Percentiles rank a stretch among this genome's conserved stretches.
These are phyloP conservation scores for Eidolon dupreanum DNA, from an alignment of 2,797 vertebrate species.

Conservation along the genomic window DNA sequence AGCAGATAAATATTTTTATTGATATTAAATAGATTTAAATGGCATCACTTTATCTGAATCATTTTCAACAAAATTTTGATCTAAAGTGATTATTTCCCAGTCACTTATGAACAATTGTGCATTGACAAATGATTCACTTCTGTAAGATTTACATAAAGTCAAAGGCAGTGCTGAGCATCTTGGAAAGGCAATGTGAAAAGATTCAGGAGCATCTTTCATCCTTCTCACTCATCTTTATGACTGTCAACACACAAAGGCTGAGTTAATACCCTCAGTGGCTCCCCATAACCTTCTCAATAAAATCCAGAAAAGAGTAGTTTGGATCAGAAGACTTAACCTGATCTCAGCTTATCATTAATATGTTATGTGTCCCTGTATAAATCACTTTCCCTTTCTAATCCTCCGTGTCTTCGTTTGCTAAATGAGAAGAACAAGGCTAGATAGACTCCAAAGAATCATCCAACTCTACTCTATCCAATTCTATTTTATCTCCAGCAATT, in stretches of 20 bases:
- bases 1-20: conserved; percentile 39
- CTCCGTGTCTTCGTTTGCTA: neutral
- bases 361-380: neutral
- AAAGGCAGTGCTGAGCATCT: neutral
- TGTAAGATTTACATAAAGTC: conserved; percentile 23
- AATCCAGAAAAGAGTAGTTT: neutral
- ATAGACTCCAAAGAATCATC: neutral
- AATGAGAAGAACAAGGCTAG: neutral
- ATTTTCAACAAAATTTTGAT: conserved; percentile 51
- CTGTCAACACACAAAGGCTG: neutral
- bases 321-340: neutral
- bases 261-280: neutral
- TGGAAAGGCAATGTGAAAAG: neutral
- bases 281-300: neutral
- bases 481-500: neutral
- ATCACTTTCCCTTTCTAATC: neutral
- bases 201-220: neutral
- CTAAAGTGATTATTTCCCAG: conserved; percentile 54
- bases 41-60: neutral
- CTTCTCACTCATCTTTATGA: neutral
- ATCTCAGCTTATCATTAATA: neutral
- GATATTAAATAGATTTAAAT: neutral
- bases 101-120: conserved; percentile 15
- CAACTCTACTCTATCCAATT: neutral
- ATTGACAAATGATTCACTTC: conserved; percentile 65